These are phyloP conservation scores for Mythimna lalbum DNA, from an alignment of 2,888 invertebrate genomes.

Conservation along the genomic window DNA sequence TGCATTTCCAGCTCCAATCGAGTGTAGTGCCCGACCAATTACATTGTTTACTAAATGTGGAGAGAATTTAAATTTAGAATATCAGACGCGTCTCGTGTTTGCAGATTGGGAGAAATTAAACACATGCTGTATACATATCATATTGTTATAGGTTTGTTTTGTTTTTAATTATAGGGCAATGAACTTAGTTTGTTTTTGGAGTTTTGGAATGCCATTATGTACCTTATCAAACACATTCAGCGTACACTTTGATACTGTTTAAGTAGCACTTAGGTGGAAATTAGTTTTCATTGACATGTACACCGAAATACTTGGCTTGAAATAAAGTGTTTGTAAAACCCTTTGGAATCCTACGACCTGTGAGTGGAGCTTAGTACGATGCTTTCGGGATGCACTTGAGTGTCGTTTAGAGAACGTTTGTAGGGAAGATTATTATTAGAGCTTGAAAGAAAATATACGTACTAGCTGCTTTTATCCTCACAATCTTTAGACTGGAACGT, in stretches of 20 bases:
- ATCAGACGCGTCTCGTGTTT: conserved; percentile 39
- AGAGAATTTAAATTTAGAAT: conserved; percentile 53
- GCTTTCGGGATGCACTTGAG: conserved; percentile 37
- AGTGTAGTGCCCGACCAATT: conserved; percentile 60
- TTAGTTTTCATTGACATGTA: conserved; percentile 46
- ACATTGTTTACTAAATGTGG: conserved; percentile 57
- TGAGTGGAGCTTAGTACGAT: conserved; percentile 29
- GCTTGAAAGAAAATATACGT: conserved; percentile 5
- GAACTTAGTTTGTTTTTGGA: conserved; percentile 24
- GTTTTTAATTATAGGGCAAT: conserved; percentile 46
- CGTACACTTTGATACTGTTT: conserved; percentile 25
- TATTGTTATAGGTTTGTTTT: conserved; percentile 43
- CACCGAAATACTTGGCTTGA: conserved; percentile 33
- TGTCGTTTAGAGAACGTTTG: conserved; percentile 24
- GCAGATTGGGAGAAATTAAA: conserved; percentile 51
- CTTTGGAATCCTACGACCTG: conserved; percentile 35
- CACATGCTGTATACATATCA: conserved; percentile 28
- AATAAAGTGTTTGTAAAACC: conserved; percentile 41
- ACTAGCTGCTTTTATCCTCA: conserved; percentile 8
- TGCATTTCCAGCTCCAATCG: conserved; percentile 67
- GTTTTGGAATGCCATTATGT: conserved; percentile 21
- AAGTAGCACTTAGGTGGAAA: conserved; percentile 31
- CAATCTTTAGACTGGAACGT: not conserved
- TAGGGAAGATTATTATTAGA: conserved; percentile 6
- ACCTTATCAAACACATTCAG: conserved; percentile 48